Base-by-base conservation (phyloP, 1,140 invertebrate species). In the Drosophila eugracilis region DNA sequence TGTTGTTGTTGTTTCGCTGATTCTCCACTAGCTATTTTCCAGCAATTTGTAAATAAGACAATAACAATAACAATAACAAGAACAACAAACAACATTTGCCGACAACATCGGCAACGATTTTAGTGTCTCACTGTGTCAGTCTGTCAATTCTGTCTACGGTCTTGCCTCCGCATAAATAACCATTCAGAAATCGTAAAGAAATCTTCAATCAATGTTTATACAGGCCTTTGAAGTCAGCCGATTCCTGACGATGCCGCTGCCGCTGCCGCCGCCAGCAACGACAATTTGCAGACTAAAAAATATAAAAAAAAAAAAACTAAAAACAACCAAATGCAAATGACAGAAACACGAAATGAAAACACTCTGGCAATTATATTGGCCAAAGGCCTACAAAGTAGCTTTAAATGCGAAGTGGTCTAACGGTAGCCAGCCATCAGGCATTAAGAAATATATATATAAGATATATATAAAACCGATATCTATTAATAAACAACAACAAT, bases 181-280 rank as follows among this genome's bases (percentile, higher is more conserved):
- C 83, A 88, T 88, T 88, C 83, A 88, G 78, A 88, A 88, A 88
- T 88, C 83, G 83, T 88, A 88, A 89, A 88, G 84, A 88, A 88
- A 88, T 88, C 83, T 88, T 88, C 83, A 88, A 88, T 88, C 83
- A 88, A 88, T 88, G 84, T 88, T 78, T 88, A 83, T 88, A 80
- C 86, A 78, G 83, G 81, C 81, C 75, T 73, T 85, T 85, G 80
- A 85, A 71, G 74, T 81, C 49, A 37, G 83, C 84, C 84, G 55
- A 48, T 57, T 47, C 45, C 45, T 48, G 67, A 65, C 65, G 30
- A 32, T 32, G 10, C 30, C n/a, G n/a, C 30, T 3, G 75, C 75
- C 58, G 28, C 9, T 10, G 36, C 53, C 53, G 77, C 76, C 60
- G 76, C 72, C 57, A 76, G 80, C 81, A 30, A 80, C 81, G 72